Conservation (phyloP, 2,113 vertebrate species). For the Passer domesticus region DNA sequence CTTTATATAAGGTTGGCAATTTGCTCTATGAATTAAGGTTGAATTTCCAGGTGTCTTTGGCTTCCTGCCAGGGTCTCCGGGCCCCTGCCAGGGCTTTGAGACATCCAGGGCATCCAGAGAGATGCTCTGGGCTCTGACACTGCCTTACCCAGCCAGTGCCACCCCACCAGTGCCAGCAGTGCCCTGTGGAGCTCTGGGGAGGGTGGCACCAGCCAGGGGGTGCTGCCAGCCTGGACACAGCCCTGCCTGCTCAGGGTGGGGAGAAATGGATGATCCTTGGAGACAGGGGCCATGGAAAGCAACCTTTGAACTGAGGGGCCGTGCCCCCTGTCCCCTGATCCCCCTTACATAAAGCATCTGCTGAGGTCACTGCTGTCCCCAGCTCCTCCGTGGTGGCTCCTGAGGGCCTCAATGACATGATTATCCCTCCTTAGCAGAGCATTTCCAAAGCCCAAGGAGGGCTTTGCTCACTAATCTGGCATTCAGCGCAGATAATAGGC, state of each 20-base stretch:
- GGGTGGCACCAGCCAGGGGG: neutral
- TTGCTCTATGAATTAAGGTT: too few species aligned
- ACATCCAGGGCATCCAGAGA: too few species aligned
- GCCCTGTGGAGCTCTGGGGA: neutral
- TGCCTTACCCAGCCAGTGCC: neutral
- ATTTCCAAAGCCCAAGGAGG: conserved; percentile 42
- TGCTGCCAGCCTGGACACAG: neutral
- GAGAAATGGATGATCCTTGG: neutral
- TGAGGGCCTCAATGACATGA: conserved; percentile 41
- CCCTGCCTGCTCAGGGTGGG: neutral
- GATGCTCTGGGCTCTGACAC: too few species aligned
- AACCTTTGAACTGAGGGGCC: neutral
- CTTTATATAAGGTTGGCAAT: too few species aligned
- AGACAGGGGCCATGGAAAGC: neutral
- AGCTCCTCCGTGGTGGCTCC: neutral
- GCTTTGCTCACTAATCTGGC: conserved; percentile 58
- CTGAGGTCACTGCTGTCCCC: conserved; percentile 50
- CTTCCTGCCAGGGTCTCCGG: too few species aligned
- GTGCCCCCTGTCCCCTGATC: neutral
- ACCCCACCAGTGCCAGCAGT: neutral
- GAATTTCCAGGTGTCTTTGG: too few species aligned
- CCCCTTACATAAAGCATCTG: conserved; percentile 29
- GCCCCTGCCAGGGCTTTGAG: too few species aligned
- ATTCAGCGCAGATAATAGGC: conserved; percentile 61
- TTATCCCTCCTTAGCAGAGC: conserved; percentile 58